Evolutionary conservation across 1,140 invertebrate genomes (phyloP), one percentile per base, ranked within the genome.

Genomic region (Danaus melanippus): DNA sequence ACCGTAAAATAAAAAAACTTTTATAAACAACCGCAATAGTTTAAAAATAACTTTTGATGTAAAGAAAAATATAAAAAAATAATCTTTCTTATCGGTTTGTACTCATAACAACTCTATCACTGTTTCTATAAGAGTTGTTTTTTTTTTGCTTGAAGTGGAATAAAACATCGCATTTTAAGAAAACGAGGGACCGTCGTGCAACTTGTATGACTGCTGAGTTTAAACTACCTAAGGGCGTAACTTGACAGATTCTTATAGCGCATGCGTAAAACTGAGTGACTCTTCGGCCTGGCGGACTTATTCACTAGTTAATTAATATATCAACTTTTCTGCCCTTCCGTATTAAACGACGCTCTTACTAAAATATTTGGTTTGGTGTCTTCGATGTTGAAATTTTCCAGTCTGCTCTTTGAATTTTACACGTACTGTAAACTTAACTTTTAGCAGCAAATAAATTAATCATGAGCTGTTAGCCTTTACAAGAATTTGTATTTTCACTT

Each of bases 221-320:
- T 66, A 68, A 67, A 85, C 79, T 85, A 83, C 73, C 55, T 76
- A 74, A 79, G 75, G 72, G 77, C 79, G 79, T 83, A 78, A 69
- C 71, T 71, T 68, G 64, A 72, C 56, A 65, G 56, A 56, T 59
- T 66, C 63, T 69, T 67, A 76, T 42, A 76, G 79, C 83, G 83
- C 83, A 57, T 86, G 83, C 83, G 80, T 76, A 60, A 57, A 76
- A 68, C 69, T 50, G 69, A 81, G 76, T 83, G 76, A 84, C 75
- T 84, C 81, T 82, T 82, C 69, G 67, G 64, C 72, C 69, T 73
- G 69, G 73, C 72, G 71, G 75, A 81, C 77, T 84, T 82, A 80
- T 82, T 83, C 74, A 73, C 66, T 64, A 83, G 75, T 86, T 86
- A 86, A 84, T 86, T 86, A 86, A 86, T 86, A 84, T 84, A 84